Conservation (phyloP, 2,888 invertebrate species). For the Sericinus montela region DNA sequence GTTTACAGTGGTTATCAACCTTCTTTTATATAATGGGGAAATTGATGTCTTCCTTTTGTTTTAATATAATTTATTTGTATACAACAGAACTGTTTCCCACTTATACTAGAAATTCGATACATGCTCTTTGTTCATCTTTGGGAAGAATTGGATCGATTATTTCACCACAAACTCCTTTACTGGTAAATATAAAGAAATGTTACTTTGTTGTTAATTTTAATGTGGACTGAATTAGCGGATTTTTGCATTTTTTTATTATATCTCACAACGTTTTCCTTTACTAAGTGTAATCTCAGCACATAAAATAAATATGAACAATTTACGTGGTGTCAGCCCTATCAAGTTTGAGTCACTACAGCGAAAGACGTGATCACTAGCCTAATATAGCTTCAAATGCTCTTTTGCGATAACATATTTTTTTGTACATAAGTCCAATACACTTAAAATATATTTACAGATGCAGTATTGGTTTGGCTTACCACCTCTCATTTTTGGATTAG, state of each 20-base stretch:
- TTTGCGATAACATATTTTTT: too few species aligned
- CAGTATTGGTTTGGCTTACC: constrained; percentile 59
- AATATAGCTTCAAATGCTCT: too few species aligned
- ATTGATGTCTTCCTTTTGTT: constrained; percentile 80
- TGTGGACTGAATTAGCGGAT: too few species aligned
- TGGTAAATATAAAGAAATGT: too few species aligned
- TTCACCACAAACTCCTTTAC: constrained; percentile 82
- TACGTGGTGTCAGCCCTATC: too few species aligned
- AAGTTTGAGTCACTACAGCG: too few species aligned
- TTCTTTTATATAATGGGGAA: constrained; percentile 80
- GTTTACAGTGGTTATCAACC: constrained; percentile 64
- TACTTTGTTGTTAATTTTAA: too few species aligned
- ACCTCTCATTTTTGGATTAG: constrained; percentile 48
- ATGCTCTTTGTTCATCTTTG: constrained; percentile 82
- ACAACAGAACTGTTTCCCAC: constrained; percentile 85
- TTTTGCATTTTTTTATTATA: not conserved
- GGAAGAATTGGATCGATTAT: constrained; percentile 82
- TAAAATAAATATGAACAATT: too few species aligned
- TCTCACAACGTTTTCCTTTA: not conserved
- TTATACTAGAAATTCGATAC: constrained; percentile 81
- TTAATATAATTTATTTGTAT: constrained; percentile 81
- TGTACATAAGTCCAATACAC: too few species aligned
- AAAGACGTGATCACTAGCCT: too few species aligned
- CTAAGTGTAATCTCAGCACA: too few species aligned
- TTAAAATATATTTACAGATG: too few species aligned